phyloP scores from a whole-genome alignment of 2,888 invertebrate genomes.

The Thyatira batis region DNA sequence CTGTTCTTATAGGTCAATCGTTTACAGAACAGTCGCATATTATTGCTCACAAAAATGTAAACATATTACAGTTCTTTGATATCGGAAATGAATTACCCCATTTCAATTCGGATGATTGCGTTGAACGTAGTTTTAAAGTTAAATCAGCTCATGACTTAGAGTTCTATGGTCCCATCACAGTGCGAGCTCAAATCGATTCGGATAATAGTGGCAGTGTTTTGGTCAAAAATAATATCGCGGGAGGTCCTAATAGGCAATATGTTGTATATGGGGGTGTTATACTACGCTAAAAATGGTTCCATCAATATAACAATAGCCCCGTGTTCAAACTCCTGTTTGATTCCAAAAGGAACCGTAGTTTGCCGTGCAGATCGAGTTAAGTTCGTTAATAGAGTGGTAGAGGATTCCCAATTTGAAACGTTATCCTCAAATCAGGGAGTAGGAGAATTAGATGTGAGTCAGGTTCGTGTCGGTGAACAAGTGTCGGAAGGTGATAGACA shows the following conservation, averaged over 20 bases:
- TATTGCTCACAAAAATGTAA: neutral
- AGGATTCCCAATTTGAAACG: neutral
- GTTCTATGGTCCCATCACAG: neutral
- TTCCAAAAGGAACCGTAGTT: neutral
- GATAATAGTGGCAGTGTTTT: neutral
- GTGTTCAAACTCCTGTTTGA: neutral
- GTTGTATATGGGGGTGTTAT: neutral
- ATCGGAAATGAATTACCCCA: constrained; percentile 9
- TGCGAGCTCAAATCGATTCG: neutral
- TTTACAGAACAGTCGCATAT: constrained; percentile 25
- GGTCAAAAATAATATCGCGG: neutral
- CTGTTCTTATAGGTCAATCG: constrained; percentile 20
- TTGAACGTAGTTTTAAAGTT: neutral
- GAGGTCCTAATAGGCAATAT: neutral
- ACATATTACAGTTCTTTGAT: constrained; percentile 9
- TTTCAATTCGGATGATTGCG: constrained; percentile 5
- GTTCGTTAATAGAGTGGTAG: constrained; percentile 18
- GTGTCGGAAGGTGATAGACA: too few relatives aligned
- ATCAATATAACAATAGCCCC: neutral
- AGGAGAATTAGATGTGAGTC: too few relatives aligned
- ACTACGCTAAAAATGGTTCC: neutral
- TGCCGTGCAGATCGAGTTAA: neutral
- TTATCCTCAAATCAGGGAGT: too few relatives aligned
- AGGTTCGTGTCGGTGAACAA: too few relatives aligned
- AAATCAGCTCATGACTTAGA: neutral